Evolutionary conservation across 2,888 invertebrate genomes (phyloP).

Genomic region (Catocala fraxini): DNA sequence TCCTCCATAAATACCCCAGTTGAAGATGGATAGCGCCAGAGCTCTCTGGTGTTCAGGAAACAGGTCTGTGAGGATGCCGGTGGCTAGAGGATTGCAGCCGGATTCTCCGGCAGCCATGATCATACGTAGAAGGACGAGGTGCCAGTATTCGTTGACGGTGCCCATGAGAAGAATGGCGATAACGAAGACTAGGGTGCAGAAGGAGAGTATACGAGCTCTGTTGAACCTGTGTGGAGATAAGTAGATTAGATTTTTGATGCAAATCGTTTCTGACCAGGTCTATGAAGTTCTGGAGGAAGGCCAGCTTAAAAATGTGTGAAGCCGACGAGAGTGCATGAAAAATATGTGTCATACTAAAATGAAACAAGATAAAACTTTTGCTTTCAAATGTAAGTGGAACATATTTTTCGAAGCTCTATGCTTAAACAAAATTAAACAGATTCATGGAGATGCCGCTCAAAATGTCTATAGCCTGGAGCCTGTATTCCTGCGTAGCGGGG

Average conservation of each 20-base stretch:
- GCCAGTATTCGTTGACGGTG: conserved; percentile 95
- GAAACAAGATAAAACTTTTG: no score
- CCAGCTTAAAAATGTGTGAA: no score
- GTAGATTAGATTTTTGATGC: not conserved
- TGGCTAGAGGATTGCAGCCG: conserved; percentile 95
- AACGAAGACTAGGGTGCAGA: conserved; percentile 94
- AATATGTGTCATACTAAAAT: no score
- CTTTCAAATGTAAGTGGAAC: no score
- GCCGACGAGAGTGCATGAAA: no score
- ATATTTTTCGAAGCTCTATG: no score
- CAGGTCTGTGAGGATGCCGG: conserved; percentile 94
- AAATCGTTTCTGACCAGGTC: no score
- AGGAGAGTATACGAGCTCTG: conserved; percentile 91
- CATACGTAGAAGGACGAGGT: conserved; percentile 94
- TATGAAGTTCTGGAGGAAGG: no score
- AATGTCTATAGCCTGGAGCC: no score
- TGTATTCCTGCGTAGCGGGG: no score
- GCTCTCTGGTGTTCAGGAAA: conserved; percentile 94
- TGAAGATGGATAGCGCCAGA: conserved; percentile 96
- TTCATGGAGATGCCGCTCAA: no score
- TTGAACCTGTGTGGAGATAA: conserved; percentile 81
- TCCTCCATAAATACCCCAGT: conserved; percentile 98
- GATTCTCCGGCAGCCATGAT: conserved; percentile 95
- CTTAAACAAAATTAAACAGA: no score
- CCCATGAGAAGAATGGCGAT: conserved; percentile 95